Evolutionary conservation across 2,888 invertebrate genomes (phyloP).

Genomic region (Caenorhabditis sp.): DNA sequence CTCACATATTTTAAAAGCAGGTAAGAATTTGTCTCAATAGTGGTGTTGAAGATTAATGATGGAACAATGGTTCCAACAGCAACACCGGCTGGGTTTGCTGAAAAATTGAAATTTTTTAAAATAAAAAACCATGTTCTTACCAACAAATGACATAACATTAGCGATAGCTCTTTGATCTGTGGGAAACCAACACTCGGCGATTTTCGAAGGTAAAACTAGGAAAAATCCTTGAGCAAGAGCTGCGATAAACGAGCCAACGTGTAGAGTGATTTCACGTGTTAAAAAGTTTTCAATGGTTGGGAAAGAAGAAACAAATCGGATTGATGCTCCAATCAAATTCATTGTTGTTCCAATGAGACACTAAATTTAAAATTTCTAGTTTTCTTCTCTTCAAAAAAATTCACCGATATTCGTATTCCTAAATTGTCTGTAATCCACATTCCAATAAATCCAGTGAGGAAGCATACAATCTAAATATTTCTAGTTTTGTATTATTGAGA

Average conservation of each 20-base stretch:
- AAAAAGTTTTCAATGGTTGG: slow-evolving; percentile 25
- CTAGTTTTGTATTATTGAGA: background rate
- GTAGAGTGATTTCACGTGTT: slow-evolving; percentile 25
- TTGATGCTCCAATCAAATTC: slow-evolving; percentile 37
- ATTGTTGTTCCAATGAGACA: slow-evolving; percentile 30
- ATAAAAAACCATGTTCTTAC: slow-evolving; percentile 18
- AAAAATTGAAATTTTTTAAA: slow-evolving; percentile 11
- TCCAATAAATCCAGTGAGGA: slow-evolving; percentile 62
- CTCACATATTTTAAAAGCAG: background rate
- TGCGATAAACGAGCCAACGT: slow-evolving; percentile 57
- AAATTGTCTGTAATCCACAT: slow-evolving; percentile 69
- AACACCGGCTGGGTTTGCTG: slow-evolving; percentile 68
- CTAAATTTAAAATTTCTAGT: slow-evolving; percentile 6
- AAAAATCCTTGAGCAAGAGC: slow-evolving; percentile 67
- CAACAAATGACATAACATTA: slow-evolving; percentile 66
- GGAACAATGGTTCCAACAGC: slow-evolving; percentile 63
- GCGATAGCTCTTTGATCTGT: slow-evolving; percentile 66
- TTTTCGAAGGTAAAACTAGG: slow-evolving; percentile 59
- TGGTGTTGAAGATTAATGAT: slow-evolving; percentile 42
- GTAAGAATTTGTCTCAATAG: background rate
- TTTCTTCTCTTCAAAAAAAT: slow-evolving; percentile 11
- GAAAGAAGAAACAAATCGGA: slow-evolving; percentile 40
- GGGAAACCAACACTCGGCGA: slow-evolving; percentile 69
- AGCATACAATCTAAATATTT: slow-evolving; percentile 61
- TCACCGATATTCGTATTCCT: slow-evolving; percentile 63